Evolutionary conservation across 2,797 vertebrate species (phyloP).

Genomic region (Myoxocephalus aenaeus): DNA sequence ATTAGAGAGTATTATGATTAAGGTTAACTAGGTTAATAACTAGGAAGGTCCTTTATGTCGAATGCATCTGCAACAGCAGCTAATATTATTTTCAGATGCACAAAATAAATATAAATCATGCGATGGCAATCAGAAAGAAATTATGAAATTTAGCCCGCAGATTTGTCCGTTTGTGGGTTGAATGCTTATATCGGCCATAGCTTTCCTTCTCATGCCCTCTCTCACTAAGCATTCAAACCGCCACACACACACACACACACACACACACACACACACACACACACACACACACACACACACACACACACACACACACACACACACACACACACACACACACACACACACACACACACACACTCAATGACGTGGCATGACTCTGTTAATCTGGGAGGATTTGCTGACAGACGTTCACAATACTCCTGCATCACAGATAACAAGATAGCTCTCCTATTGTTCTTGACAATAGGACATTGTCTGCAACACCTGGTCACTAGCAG

Average conservation of each 20-base stretch:
- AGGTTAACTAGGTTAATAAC: neutral
- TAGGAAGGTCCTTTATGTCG: conserved; percentile 4
- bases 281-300: neutral
- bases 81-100: neutral
- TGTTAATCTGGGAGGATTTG: conserved; percentile 52
- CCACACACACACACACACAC: no score
- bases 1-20: conserved; percentile 14
- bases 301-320: no score
- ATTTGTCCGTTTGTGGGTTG: neutral
- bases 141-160: neutral
- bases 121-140: neutral
- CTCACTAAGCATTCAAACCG: conserved; percentile 25
- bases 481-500: conserved; percentile 15
- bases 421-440: conserved; percentile 43
- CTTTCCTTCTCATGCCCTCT: conserved; percentile 25
- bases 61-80: neutral
- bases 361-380: conserved; percentile 22
- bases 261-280: neutral
- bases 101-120: conserved; percentile 1
- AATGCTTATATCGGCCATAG: neutral
- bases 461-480: neutral
- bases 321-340: neutral
- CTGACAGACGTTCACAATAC: conserved; percentile 48
- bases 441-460: conserved; percentile 35
- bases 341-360: neutral